Percentiles rank a stretch among this genome's conserved stretches.
These are phyloP conservation scores for Meliscaeva auricollis DNA, from an alignment of 2,888 invertebrate genomes.

Conservation along the genomic window DNA sequence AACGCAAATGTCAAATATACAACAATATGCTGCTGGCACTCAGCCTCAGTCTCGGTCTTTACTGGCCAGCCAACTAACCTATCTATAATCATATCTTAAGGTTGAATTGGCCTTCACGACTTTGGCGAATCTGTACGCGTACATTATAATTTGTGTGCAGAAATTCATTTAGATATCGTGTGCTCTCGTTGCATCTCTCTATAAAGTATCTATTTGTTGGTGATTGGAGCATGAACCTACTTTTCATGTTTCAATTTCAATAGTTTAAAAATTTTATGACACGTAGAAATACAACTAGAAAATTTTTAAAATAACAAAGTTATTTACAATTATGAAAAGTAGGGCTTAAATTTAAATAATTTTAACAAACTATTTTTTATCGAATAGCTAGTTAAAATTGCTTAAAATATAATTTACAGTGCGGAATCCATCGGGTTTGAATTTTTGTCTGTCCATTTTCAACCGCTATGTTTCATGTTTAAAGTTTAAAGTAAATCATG, in stretches of 20 bases:
- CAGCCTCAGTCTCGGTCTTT: slow-evolving; percentile 19
- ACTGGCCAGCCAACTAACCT: slow-evolving; percentile 48
- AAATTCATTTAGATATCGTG: slow-evolving; percentile 20
- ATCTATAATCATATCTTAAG: slow-evolving; percentile 39
- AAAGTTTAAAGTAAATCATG: too few species aligned
- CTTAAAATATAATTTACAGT: too few species aligned
- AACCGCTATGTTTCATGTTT: too few species aligned
- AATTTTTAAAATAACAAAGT: background rate
- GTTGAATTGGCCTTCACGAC: slow-evolving; percentile 47
- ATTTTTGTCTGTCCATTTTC: too few species aligned
- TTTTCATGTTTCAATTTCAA: slow-evolving; percentile 19
- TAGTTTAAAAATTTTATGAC: background rate
- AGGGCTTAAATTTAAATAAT: too few species aligned
- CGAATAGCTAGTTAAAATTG: too few species aligned
- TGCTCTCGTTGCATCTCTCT: slow-evolving; percentile 26
- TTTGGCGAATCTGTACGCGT: slow-evolving; percentile 46
- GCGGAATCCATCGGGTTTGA: too few species aligned
- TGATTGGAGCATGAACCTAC: slow-evolving; percentile 26
- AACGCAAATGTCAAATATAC: slow-evolving; percentile 45
- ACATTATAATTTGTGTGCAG: slow-evolving; percentile 52
- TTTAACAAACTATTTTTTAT: too few species aligned
- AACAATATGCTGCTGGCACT: slow-evolving; percentile 39
- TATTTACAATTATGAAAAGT: too few species aligned
- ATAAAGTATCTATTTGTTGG: slow-evolving; percentile 37
- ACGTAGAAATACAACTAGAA: background rate